Base-by-base conservation (phyloP, 2,888 invertebrate genomes). In the Orchesellides sinensis region DNA sequence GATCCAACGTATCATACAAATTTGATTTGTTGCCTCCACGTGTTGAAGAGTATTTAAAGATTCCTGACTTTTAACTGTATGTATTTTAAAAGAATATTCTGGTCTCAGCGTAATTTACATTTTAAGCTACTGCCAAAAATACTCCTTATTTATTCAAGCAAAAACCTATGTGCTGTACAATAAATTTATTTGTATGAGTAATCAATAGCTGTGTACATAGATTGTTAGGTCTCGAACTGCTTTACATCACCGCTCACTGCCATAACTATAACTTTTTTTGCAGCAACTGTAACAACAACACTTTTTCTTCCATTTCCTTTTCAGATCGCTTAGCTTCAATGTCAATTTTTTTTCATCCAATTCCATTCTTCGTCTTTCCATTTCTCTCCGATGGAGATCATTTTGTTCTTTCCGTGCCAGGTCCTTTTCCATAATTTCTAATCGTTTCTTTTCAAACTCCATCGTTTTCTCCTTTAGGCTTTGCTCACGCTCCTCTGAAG, bases 341-440 rank as follows among this genome's bases (percentile, higher is more conserved):
- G 4, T 69, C 54, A 73, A 0, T 29, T 29, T 40, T 12, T 21
- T 40, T 47, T 73, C 59, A 12, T 73, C 59, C 0, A 73, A 5
- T 2, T 54, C 70, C 40, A 59, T 35, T 40, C 56, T 35, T 0
- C 59, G 35, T 6, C 5, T n/a, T 61, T 73, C 72, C 72, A 61
- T 61, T 19, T 73, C 61, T 12, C 72, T 5, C 0, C 68, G 68
- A 40, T 70, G 70, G 1, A 0, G 5, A 0, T 32, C 70, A 19
- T 70, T 45, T 40, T 59, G 59, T 14, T 73, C 72, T 21, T 17
- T 32, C 10, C 40, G 19, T 14, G 6, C 6, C 4, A 61, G 1
- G 2, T 73, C 72, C 2, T 47, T 23, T 27, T 73, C 61, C 21
- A n/a, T 5, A 0, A 73, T 6, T 19, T 59, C 72, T 1, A 73